These are phyloP conservation scores for Ennomos fuscantarius DNA, from an alignment of 2,888 invertebrate genomes.

Conservation along the genomic window DNA sequence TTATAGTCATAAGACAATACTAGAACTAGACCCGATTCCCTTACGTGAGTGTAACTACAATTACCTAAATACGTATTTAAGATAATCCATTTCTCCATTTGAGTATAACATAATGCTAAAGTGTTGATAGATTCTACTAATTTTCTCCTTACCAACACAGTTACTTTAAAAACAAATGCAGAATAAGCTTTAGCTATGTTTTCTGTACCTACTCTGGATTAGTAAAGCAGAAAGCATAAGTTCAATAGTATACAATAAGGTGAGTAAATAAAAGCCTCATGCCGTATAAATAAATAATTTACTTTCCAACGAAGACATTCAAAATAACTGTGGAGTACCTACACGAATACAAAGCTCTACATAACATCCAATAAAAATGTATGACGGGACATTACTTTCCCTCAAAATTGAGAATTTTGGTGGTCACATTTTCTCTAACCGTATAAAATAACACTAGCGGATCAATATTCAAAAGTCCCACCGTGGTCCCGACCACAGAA, in stretches of 20 bases:
- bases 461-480: slow-evolving; percentile 79
- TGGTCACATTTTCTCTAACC: slow-evolving; percentile 47
- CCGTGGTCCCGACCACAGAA: slow-evolving; percentile 73
- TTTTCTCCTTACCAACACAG: no score
- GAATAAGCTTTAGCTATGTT: not conserved
- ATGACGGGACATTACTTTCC: slow-evolving; percentile 61
- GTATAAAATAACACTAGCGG: slow-evolving; percentile 46
- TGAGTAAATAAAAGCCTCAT: slow-evolving; percentile 24
- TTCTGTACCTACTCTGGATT: no score
- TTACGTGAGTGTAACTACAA: no score
- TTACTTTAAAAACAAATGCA: no score
- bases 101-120: no score
- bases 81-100: no score
- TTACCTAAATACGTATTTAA: no score
- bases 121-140: no score
- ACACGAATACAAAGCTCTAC: slow-evolving; percentile 49
- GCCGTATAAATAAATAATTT: slow-evolving; percentile 20
- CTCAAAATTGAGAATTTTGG: slow-evolving; percentile 55
- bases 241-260: slow-evolving; percentile 12
- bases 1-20: no score
- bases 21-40: no score
- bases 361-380: slow-evolving; percentile 38
- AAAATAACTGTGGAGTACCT: slow-evolving; percentile 26
- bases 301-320: slow-evolving; percentile 29
- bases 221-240: not conserved